Conservation (phyloP, 2,113 vertebrate species). For the Platichthys stellatus region DNA sequence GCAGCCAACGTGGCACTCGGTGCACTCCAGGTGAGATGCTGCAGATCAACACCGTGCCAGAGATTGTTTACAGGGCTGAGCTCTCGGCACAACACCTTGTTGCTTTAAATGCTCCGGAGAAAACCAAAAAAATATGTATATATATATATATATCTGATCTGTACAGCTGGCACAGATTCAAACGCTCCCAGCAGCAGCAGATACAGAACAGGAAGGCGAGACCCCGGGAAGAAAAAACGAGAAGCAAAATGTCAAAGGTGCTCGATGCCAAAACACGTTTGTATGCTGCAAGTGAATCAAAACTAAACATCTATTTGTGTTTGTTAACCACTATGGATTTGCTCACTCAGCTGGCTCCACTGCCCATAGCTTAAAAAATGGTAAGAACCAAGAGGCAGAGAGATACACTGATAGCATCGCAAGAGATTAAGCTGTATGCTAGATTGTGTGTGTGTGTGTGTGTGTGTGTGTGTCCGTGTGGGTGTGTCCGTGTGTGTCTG, state of each 20-base stretch:
- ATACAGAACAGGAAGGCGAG: slow-evolving; percentile 54
- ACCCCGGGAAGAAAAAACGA: slow-evolving; percentile 21
- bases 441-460: not conserved
- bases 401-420: slow-evolving; percentile 9
- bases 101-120: slow-evolving; percentile 56
- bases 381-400: slow-evolving; percentile 9
- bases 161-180: slow-evolving; percentile 52
- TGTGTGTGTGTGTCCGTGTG: not conserved
- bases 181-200: slow-evolving; percentile 44
- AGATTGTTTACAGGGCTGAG: slow-evolving; percentile 45
- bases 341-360: not conserved
- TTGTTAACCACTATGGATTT: slow-evolving; percentile 10
- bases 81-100: slow-evolving; percentile 42
- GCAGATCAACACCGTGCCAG: slow-evolving; percentile 36
- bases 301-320: slow-evolving; percentile 29
- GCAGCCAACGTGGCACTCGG: slow-evolving; percentile 13
- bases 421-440: not conserved
- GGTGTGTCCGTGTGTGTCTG: not conserved
- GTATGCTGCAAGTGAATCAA: slow-evolving; percentile 23
- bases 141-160: slow-evolving; percentile 23
- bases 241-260: slow-evolving; percentile 28
- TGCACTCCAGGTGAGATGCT: slow-evolving; percentile 37
- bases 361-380: slow-evolving; percentile 3
- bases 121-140: slow-evolving; percentile 10
- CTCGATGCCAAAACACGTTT: slow-evolving; percentile 34